A percentile compares a stretch with the other conserved stretches of the same genome.
Evolutionary conservation across 2,888 invertebrate genomes (phyloP).

Genomic region (Ariolimax columbianus): DNA sequence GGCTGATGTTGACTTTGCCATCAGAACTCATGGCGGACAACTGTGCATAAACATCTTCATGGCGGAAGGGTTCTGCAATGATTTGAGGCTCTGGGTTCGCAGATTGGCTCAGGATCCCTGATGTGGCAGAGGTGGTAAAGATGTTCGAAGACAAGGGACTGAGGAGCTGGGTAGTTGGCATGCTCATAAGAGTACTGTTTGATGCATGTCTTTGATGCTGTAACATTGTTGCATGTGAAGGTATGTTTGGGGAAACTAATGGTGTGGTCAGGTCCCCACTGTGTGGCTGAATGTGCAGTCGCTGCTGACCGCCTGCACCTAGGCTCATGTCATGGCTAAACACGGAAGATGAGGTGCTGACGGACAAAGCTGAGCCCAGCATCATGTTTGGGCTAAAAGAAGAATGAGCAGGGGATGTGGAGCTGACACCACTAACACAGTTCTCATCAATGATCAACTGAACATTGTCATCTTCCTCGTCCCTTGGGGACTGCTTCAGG

Average conservation of each 20-base stretch:
- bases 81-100: conserved; percentile 37
- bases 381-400: conserved; percentile 48
- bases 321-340: conserved; percentile 36
- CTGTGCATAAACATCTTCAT: conserved; percentile 48
- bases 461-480: conserved; percentile 52
- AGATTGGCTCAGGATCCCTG: conserved; percentile 5
- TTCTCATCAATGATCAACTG: conserved; percentile 52
- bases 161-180: conserved; percentile 24
- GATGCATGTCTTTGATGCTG: conserved; percentile 31
- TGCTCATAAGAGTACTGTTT: conserved; percentile 8
- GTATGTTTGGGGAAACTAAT: conserved; percentile 46
- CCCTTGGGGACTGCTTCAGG: conserved; percentile 44
- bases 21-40: conserved; percentile 21
- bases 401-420: conserved; percentile 45
- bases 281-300: conserved; percentile 29
- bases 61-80: conserved; percentile 30
- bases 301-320: background rate
- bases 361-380: conserved; percentile 31
- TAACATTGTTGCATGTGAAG: background rate
- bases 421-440: conserved; percentile 44
- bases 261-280: conserved; percentile 47
- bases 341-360: conserved; percentile 30
- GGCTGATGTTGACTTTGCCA: background rate
- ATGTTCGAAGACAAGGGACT: conserved; percentile 25
- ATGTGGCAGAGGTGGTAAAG: conserved; percentile 28